Base-by-base conservation (phyloP, 2,888 invertebrate genomes). In the Mesorhabditis belari region DNA sequence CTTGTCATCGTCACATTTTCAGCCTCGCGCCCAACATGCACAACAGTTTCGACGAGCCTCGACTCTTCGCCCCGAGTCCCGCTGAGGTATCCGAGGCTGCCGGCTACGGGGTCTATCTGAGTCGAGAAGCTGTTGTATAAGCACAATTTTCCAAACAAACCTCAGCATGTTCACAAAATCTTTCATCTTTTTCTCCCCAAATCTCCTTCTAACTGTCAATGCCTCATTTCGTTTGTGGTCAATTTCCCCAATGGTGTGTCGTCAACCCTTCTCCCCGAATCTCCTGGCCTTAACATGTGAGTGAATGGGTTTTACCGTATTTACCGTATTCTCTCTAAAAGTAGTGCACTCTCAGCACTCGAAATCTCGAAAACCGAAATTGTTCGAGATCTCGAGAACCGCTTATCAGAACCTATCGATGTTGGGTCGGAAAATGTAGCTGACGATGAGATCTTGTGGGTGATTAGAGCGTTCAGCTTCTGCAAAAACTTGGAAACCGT, bases 91-190 rank as follows among this genome's bases (percentile, higher is more conserved):
- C 63, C 65, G 71, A 69, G 56, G 61, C 70, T 28, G n/a, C n/a
- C n/a, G 62, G 66, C 50, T 74, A 74, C 54, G 72, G 74, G 59
- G 75, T 79, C 61, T 79, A 78, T 67, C 65, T 78, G 69, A 74
- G 74, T 62, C 74, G 78, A 29, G 78, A 78, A 63, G 78, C 78
- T 56, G 78, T 78, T 58, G 78, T 78, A 58, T 79, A 64, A 67
- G n/a, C 21, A n/a, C 27, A 49, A 44, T 49, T 23, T n/a, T n/a
- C n/a, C 54, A 55, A 55, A 55, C 58, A n/a, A 17, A 35, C 44
- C 44, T n/a, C 44, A 35, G 12, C 51, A n/a, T 21, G 51, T 6
- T 23, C 21, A 23, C 51, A 21, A 19, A 23, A 9, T 19, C 21
- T 21, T 6, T 23, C 21, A 17, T 23, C 51, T 50, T 23, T 21